Conservation (phyloP, 2,797 vertebrate genomes). For the Danionella dracula region DNA sequence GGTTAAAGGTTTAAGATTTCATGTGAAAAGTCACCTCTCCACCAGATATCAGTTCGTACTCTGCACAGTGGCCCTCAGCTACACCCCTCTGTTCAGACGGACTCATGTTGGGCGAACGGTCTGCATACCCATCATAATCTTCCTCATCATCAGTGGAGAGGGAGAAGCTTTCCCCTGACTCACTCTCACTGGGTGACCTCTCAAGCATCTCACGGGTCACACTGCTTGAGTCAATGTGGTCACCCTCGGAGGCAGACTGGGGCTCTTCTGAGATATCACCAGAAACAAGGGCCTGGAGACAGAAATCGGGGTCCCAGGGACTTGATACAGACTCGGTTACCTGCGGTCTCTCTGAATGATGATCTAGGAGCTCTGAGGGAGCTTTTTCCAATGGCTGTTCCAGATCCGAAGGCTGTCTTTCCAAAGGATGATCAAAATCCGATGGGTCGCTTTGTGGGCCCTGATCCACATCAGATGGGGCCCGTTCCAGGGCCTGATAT, state of each 20-base stretch:
- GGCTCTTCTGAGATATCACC: slow-evolving; percentile 17
- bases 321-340: slow-evolving; percentile 52
- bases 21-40: slow-evolving; percentile 73
- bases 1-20: background rate
- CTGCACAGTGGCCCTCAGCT: slow-evolving; percentile 53
- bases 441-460: too few relatives aligned
- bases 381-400: too few relatives aligned
- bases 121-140: slow-evolving; percentile 54
- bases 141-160: slow-evolving; percentile 58
- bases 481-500: background rate
- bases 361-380: too few relatives aligned
- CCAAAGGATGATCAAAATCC: too few relatives aligned
- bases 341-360: slow-evolving; percentile 42
- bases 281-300: background rate
- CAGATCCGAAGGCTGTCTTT: too few relatives aligned
- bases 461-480: too few relatives aligned
- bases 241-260: slow-evolving; percentile 21
- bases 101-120: slow-evolving; percentile 55
- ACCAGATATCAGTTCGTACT: slow-evolving; percentile 65
- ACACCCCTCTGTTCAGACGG: slow-evolving; percentile 57
- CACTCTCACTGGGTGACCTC: slow-evolving; percentile 39
- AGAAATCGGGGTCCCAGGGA: background rate
- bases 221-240: slow-evolving; percentile 27
- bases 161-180: slow-evolving; percentile 61
- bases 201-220: slow-evolving; percentile 28